Conservation (phyloP, 2,797 vertebrate species). For the Rhincodon typus region DNA sequence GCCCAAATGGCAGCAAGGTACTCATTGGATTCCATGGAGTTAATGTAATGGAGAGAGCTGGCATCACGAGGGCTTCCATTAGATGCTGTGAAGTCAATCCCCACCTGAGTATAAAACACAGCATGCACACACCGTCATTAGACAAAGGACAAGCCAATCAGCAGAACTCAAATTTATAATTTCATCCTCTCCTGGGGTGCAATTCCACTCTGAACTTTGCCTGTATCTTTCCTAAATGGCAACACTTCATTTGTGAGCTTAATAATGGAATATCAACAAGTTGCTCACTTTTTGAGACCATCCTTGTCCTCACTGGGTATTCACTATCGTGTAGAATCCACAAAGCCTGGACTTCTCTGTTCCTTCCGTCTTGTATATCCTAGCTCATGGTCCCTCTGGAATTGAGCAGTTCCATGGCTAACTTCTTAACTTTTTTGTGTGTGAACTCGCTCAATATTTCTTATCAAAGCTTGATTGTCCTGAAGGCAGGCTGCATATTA, state of each 20-base stretch:
- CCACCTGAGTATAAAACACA: slow-evolving; percentile 65
- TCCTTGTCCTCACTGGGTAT: neutral
- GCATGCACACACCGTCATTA: neutral
- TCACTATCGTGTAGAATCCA: neutral
- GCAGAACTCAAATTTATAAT: neutral
- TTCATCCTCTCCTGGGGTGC: neutral
- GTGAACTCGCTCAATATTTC: neutral
- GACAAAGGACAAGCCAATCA: neutral
- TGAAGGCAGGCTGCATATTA: neutral
- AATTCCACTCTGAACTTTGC: neutral
- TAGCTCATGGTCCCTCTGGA: neutral
- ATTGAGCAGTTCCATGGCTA: neutral
- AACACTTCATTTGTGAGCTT: neutral
- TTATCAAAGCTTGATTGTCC: neutral
- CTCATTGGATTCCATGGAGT: slow-evolving; percentile 90
- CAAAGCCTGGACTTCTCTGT: neutral
- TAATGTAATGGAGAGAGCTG: slow-evolving; percentile 93
- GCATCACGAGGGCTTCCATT: slow-evolving; percentile 89
- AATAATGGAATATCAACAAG: neutral
- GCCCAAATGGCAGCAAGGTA: slow-evolving; percentile 93
- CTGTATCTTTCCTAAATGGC: neutral
- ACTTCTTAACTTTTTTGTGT: neutral
- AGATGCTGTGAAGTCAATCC: slow-evolving; percentile 97
- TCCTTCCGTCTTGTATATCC: neutral
- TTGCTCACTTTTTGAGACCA: neutral